These are phyloP conservation scores for Noctilio leporinus DNA, from an alignment of 2,113 vertebrate species.

Conservation along the genomic window DNA sequence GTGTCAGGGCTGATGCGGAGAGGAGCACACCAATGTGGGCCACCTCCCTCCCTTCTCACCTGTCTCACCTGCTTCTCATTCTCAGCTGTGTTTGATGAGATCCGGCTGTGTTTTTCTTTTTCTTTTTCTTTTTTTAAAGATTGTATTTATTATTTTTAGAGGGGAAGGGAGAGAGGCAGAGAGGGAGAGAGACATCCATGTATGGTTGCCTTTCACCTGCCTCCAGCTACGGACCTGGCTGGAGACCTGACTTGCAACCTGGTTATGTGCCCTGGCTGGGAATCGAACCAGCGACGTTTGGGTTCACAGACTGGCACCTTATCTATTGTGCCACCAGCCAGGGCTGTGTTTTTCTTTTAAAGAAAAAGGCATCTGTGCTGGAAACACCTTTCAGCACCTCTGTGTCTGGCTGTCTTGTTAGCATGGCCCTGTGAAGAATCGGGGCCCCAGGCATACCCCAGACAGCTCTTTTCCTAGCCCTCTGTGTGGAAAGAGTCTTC, in stretches of 20 bases:
- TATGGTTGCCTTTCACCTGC: too few species aligned
- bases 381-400: background rate
- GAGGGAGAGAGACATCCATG: too few species aligned
- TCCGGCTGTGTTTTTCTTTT: background rate
- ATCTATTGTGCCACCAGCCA: too few species aligned
- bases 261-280: too few species aligned
- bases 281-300: too few species aligned
- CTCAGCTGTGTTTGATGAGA: background rate
- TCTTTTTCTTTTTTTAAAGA: too few species aligned
- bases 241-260: too few species aligned
- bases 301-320: too few species aligned
- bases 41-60: background rate
- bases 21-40: fast-evolving
- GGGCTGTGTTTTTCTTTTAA: too few species aligned
- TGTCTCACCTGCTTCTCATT: background rate
- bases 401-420: background rate
- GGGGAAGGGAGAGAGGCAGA: too few species aligned
- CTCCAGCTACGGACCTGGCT: too few species aligned
- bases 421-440: background rate
- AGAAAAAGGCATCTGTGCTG: background rate
- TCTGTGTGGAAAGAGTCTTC: background rate
- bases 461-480: background rate
- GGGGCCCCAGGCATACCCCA: background rate
- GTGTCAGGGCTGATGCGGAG: background rate
- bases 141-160: too few species aligned